Conservation (phyloP, 2,888 invertebrate species). For the Amphipoea lucens region DNA sequence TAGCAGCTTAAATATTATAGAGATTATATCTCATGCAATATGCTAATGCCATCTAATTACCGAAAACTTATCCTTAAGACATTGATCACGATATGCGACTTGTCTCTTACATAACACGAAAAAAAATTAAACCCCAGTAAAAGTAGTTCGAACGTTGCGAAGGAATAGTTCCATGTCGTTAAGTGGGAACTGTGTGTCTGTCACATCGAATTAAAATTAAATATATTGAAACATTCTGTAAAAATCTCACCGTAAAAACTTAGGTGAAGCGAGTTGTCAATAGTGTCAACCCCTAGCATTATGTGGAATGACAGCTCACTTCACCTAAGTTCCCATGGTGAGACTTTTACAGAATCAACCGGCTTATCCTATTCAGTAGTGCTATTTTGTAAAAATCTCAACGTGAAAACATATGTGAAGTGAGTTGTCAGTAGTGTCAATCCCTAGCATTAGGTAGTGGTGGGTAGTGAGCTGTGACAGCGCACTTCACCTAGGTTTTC, state of each 20-base stretch:
- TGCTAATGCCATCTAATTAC: constrained; percentile 88
- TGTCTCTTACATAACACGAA: constrained; percentile 78
- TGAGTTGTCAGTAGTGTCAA: neutral
- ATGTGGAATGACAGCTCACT: neutral
- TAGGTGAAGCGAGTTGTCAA: neutral
- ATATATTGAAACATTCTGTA: neutral
- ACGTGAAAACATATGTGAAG: neutral
- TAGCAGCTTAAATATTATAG: constrained; percentile 58
- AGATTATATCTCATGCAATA: constrained; percentile 77
- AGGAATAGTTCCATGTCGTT: constrained; percentile 68
- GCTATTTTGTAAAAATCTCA: neutral
- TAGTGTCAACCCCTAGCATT: neutral
- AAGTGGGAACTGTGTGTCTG: constrained; percentile 52
- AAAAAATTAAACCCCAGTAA: constrained; percentile 77
- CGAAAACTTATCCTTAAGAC: constrained; percentile 84
- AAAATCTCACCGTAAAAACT: neutral
- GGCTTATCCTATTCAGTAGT: neutral
- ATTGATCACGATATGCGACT: constrained; percentile 86
- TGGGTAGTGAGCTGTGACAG: no score
- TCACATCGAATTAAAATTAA: constrained; percentile 11
- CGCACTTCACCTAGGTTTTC: neutral
- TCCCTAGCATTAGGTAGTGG: neutral
- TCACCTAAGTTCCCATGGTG: no score
- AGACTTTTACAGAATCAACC: no score
- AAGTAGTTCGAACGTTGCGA: constrained; percentile 77